Base-by-base conservation (phyloP, 2,797 vertebrate genomes). In the Amphiprion clarkii region DNA sequence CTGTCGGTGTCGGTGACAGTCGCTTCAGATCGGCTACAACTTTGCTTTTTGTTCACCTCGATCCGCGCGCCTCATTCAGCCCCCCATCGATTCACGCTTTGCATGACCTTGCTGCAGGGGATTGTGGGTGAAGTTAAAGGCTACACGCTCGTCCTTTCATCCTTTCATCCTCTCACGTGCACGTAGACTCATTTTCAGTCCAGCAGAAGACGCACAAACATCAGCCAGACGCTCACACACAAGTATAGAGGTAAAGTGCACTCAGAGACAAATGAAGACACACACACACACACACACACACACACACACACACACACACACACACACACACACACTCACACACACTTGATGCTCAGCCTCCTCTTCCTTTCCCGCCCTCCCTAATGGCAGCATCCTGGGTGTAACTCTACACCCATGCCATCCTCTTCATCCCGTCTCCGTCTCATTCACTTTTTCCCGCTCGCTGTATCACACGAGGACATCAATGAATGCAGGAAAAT, bases 81-180 rank as follows among this genome's bases (percentile, higher is more conserved):
- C 42, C 42, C 27, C 42, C 42, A 89, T 93, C 62, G 89, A 91
- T 88, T 82, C 72, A 76, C 51, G 84, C 65, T 85, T 85, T 77
- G 73, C 79, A 6, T 90, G 92, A 93, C 93, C 91, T 94, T 93
- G 91, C 88, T 90, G 82, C 82, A 68, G 83, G 83, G 84, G 59
- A 80, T 76, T 79, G 85, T 86, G 80, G 88, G 76, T 5, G 3
- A 48, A 53, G 81, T 76, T 65, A 73, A 73, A 85, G 85, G 79
- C 71, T 71, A 62, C 84, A 66, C 27, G 1, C 67, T 9, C 12
- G 60, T 71, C 75, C 82, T 83, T 67, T 87, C 60, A 67, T 78
- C 71, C 66, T 82, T 70, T 72, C 31, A 33, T 33, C 31, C 31
- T 8, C 7, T 74, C 78, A 74, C 77, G 73, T 78, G 78, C 75